A percentile compares a stretch with the other conserved stretches of the same genome.
Evolutionary conservation across 64 coral and sea anemone genomes (phyloP).

Genomic region (Montipora foliosa): DNA sequence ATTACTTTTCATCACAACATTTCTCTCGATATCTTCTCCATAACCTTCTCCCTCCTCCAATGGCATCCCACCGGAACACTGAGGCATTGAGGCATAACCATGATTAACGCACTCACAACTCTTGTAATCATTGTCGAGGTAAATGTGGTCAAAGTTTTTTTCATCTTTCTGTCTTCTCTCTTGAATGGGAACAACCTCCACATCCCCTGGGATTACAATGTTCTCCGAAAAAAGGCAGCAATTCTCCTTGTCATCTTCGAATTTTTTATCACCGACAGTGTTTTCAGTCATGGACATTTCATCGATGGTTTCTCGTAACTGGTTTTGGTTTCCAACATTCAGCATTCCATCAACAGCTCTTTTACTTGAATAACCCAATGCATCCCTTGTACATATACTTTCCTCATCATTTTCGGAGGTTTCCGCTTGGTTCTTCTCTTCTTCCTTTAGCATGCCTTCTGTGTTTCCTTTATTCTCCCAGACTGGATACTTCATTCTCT

Average conservation of each 20-base stretch:
- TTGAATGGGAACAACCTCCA: slow-evolving; percentile 15
- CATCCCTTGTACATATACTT: not conserved
- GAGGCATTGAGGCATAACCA: not conserved
- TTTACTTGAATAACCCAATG: slow-evolving; percentile 9
- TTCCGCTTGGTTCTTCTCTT: not conserved
- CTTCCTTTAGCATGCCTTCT: not conserved
- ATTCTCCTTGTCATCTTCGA: not conserved
- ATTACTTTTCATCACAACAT: slow-evolving; percentile 12
- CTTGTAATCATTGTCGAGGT: not conserved
- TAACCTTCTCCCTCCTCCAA: not conserved
- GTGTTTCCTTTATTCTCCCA: not conserved
- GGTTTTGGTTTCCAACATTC: not conserved
- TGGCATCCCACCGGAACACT: slow-evolving; percentile 18
- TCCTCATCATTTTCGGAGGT: not conserved
- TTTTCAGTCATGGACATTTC: not conserved
- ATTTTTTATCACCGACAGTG: not conserved
- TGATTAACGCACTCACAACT: not conserved
- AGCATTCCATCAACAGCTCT: slow-evolving; percentile 9
- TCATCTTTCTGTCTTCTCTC: slow-evolving; percentile 6
- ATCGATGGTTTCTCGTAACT: not conserved
- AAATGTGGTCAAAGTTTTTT: slow-evolving; percentile 1
- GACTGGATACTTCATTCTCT: no score
- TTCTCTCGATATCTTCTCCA: not conserved
- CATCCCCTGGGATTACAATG: not conserved
- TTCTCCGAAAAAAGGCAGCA: not conserved